Percentiles rank a stretch among this genome's conserved stretches.
These are phyloP conservation scores for Eudyptes chrysolophus DNA, from an alignment of 2,113 vertebrate species.

Conservation along the genomic window DNA sequence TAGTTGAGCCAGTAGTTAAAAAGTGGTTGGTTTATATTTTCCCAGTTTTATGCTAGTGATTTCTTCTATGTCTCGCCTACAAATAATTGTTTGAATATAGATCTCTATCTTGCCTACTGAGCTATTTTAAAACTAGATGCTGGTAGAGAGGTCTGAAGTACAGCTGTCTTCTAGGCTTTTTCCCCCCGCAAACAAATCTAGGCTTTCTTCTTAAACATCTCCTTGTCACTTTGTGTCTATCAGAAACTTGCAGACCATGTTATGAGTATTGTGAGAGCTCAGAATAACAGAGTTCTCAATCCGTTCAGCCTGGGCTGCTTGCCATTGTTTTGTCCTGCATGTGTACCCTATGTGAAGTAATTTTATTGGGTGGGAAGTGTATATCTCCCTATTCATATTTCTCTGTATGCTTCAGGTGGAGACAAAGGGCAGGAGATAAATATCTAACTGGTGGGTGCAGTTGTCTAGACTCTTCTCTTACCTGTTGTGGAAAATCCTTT, in stretches of 20 bases:
- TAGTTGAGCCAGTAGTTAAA: neutral
- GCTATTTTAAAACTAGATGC: neutral
- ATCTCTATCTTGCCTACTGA: neutral
- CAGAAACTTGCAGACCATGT: neutral
- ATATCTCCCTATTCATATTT: neutral
- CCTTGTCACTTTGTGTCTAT: neutral
- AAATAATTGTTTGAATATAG: neutral
- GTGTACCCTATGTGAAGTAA: neutral
- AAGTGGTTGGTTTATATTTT: neutral
- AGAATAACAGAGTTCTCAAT: neutral
- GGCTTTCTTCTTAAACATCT: neutral
- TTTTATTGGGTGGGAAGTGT: neutral
- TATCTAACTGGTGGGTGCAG: neutral
- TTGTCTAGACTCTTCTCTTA: constrained; percentile 5
- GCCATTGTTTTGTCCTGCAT: constrained; percentile 33
- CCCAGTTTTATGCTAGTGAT: neutral
- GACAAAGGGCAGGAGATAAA: neutral
- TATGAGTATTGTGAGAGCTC: neutral
- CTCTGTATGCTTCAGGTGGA: neutral
- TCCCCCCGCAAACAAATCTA: neutral
- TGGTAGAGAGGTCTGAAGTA: neutral
- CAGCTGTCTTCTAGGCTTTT: neutral
- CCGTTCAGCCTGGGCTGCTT: neutral
- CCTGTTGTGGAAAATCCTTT: neutral
- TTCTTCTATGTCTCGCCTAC: accelerated